A percentile compares a stretch with the other conserved stretches of the same genome.
Evolutionary conservation across 2,113 vertebrate genomes (phyloP).

Genomic region (Pithys albifrons): DNA sequence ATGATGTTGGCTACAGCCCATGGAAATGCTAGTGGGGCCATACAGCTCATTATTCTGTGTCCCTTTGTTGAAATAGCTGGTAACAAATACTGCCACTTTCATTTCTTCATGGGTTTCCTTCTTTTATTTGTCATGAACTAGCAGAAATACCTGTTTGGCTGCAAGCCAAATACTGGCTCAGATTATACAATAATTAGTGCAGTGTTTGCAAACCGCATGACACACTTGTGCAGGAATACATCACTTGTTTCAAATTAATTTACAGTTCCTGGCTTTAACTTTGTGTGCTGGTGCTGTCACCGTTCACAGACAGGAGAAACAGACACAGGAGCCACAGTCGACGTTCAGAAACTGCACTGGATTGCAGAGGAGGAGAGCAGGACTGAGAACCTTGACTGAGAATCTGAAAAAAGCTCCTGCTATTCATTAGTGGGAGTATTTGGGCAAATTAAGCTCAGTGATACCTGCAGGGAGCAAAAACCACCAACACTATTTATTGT

Average conservation of each 20-base stretch:
- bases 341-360: background rate
- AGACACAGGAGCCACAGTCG: background rate
- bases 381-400: background rate
- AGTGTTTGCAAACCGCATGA: background rate
- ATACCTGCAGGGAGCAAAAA: background rate
- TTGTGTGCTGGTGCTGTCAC: background rate
- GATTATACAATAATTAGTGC: background rate
- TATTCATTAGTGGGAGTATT: background rate
- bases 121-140: background rate
- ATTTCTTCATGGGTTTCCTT: background rate
- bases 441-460: background rate
- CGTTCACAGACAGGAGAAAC: background rate
- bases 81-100: background rate
- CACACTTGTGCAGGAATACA: background rate
- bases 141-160: background rate
- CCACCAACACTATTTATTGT: background rate
- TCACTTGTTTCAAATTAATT: background rate
- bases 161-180: background rate
- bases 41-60: background rate
- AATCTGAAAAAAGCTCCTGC: background rate
- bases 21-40: fast-evolving
- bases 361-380: background rate
- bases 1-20: background rate
- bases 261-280: background rate
- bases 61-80: background rate